Evolutionary conservation across 2,113 vertebrate species (phyloP), one percentile per base, ranked within the genome.

Genomic region (Drymodes brunneopygia): DNA sequence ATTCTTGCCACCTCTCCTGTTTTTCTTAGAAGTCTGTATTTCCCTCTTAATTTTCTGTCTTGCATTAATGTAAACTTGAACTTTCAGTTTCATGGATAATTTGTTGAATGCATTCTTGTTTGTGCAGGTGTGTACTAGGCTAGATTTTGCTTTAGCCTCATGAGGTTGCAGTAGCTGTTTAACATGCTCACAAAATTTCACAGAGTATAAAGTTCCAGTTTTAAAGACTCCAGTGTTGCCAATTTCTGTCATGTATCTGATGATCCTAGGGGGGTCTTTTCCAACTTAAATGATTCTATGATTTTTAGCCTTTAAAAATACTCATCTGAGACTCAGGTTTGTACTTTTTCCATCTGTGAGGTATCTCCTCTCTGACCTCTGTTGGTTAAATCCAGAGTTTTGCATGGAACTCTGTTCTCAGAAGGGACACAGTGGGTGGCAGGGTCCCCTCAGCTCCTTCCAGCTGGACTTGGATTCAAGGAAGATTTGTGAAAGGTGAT

Each of bases 231-330:
- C 54, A 29, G 10, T 56, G 25, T 73, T 69, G 33, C 25, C 61
- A n/a, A 38, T 42, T 69, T 73, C 38, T 75, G 23, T 23, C 48
- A 21, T 3, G 11, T 58, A 24, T 48, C 51, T 0, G 0, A 15
- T 42, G 44, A 51, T 61, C 61, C 58, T 23, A 21, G 60, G 58
- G 58, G 50, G n/a, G 21, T 81, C 40, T 87, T 81, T 70, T 85
- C 36, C 31, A 81, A 40, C 40, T 19, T 40, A 40, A 74, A 66
- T 47, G 18, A 8, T 40, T 72, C 69, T 51, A 0, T 84, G 61
- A 47, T 67, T 71, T 31, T 78, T 78, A 38, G 29, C 13, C 40
- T 21, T 62, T 75, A 61, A 44, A 61, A 42, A 44, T 28, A 56
- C 54, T 45, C 24, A 36, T 19, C 8, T 78, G 61, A 88, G n/a